A percentile compares a stretch with the other conserved stretches of the same genome.
These are phyloP conservation scores for Crocuta crocuta DNA, from an alignment of 2,113 vertebrate species.

Conservation along the genomic window DNA sequence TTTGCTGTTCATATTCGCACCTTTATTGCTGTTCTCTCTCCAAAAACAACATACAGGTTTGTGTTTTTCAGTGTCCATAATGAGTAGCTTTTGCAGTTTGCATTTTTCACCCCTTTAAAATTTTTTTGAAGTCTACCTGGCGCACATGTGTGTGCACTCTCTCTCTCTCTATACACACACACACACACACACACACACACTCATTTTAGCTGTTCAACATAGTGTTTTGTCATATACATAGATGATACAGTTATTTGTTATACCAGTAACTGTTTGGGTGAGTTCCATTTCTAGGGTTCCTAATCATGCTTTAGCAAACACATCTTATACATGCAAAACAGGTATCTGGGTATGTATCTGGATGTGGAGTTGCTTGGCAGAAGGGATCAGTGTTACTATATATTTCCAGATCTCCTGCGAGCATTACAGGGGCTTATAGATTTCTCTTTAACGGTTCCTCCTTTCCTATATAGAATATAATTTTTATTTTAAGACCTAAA, in stretches of 20 bases:
- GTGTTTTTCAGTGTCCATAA: background rate
- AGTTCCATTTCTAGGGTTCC: background rate
- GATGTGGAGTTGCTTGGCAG: background rate
- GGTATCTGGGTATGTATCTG: background rate
- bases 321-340: background rate
- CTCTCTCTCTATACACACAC: too few relatives aligned
- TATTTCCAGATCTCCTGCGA: background rate
- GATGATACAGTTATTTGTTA: background rate
- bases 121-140: background rate
- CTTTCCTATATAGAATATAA: background rate
- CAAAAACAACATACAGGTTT: background rate
- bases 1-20: background rate
- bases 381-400: background rate
- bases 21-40: background rate
- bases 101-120: background rate
- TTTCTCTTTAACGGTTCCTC: background rate
- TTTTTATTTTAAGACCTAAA: slow-evolving; percentile 35
- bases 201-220: background rate
- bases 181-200: too few relatives aligned
- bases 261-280: background rate
- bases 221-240: background rate
- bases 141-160: too few relatives aligned
- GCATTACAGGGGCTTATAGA: background rate
- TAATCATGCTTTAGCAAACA: background rate
- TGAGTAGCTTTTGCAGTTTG: background rate